Base-by-base conservation (phyloP, 2,113 vertebrate genomes). In the Prochilodus magdalenae region DNA sequence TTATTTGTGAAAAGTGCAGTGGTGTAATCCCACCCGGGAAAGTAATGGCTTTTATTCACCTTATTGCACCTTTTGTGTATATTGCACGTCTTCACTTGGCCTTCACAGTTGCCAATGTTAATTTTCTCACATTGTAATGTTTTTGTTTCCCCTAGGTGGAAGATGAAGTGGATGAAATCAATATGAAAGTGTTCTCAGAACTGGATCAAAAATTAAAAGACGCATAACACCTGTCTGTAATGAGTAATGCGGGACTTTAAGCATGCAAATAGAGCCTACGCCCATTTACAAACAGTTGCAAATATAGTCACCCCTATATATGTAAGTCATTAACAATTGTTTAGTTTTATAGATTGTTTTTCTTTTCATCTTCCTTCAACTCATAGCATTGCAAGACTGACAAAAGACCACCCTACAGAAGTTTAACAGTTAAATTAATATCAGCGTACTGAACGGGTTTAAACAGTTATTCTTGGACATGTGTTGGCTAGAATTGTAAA, bases 91-190 rank as follows among this genome's bases (percentile, higher is more conserved):
- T 11, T 33, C 49, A 10, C 40, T 44, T 44, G 40, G 1, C 40
- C 4, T 16, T 40, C 40, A 40, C 53, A 22, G 20, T 22, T 62
- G 65, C 5, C 29, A 14, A 29, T 16, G 8, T 10, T 33, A 3
- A 55, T 27, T 69, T 63, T 80, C 29, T 27, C 18, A 44, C 15
- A 4, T 59, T 0, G 2, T 67, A 20, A 1, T 47, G 1, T 78
- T 77, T 72, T 51, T 77, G n/a, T n/a, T n/a, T n/a, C n/a, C 57
- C 44, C 55, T 70, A 95, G 94, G 94, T 95, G 65, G 86, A 92
- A 88, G 94, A 95, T 89, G 93, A 95, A 92, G 87, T 94, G 81
- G 94, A 95, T 93, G 92, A 94, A 88, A 63, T 93, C 77, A 95
- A 84, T 62, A 82, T 87, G 60, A 94, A 91, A 82, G 93, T 93